Conservation (phyloP, 2,113 vertebrate species). For the Halcyon malimbica region DNA sequence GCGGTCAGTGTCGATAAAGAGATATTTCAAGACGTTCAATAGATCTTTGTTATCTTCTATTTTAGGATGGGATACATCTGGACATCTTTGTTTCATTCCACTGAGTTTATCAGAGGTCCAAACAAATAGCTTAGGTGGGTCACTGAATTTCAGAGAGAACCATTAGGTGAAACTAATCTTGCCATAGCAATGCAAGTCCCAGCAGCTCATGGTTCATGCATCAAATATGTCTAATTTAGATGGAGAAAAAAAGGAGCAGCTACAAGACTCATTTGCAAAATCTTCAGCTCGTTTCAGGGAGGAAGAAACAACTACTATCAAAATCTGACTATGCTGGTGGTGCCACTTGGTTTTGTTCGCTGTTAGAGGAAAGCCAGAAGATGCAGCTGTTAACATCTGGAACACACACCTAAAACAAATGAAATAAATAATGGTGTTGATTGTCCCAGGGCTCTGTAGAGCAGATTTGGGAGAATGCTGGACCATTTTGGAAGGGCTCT, state of each 20-base stretch:
- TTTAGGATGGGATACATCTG: not conserved
- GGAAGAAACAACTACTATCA: not conserved
- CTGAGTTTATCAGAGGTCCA: not conserved
- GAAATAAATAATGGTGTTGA: not conserved
- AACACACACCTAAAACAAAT: not conserved
- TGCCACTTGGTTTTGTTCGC: not conserved
- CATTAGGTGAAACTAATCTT: not conserved
- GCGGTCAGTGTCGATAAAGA: not conserved
- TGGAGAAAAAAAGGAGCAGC: not conserved
- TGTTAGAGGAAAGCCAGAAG: not conserved
- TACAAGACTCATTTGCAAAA: not conserved
- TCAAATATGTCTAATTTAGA: not conserved
- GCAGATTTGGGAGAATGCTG: rapidly evolving
- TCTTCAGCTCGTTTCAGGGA: not conserved
- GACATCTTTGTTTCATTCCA: not conserved
- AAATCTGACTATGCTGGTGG: not conserved
- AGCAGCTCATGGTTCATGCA: not conserved
- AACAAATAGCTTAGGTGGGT: not conserved
- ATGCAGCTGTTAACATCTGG: not conserved
- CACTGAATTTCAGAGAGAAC: not conserved
- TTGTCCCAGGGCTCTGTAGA: not conserved
- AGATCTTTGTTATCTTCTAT: not conserved
- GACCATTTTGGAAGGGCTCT: not conserved
- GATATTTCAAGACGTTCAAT: not conserved
- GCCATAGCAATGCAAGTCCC: not conserved